Evolutionary conservation across 2,888 invertebrate genomes (phyloP), one percentile per base, ranked within the genome.

Genomic region (Opisthograptis luteolata): DNA sequence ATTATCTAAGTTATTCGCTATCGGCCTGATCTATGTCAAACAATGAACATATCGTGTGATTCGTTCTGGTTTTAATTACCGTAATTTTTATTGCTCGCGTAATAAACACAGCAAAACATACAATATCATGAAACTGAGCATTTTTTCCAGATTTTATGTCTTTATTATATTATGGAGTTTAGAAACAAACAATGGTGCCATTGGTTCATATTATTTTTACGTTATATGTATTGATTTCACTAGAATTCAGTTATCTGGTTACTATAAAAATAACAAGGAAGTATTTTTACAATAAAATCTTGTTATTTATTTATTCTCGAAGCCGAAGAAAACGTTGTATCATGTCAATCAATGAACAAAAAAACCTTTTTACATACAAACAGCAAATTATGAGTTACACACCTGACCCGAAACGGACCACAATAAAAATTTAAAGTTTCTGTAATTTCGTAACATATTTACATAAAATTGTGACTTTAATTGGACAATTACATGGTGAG

Each of bases 401-500:
- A 44, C 20, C 50, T 44, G 44, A 44, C 37, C 15, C 4, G 1
- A 24, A 34, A 22, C 4, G 22, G 15, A 27, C 15, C 28, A 9
- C 13, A 19, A 42, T 28, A 31, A 43, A 42, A 41, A 42, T 17
- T 6, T 13, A 37, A 53, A 36, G 36, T 58, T 55, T 57, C 25
- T 62, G 60, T 68, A 69, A 66, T 70, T 69, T 73, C 40, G 34
- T 53, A 44, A 58, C 46, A 57, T 78, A 87, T 88, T 87, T 84
- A 80, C 84, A 87, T 87, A 82, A 81, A 86, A 85, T 82, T 82
- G 70, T 76, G 76, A 70, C 72, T 82, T 82, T 87, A 89, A 89
- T 88, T 88, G 85, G 87, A 81, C 87, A 84, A 88, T 89, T 87
- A 88, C 83, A 84, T 73, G 81, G 77, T 79, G 78, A 73, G 76